These are phyloP conservation scores for Cyclura pinguis DNA, from an alignment of 2,797 vertebrate species.

Conservation along the genomic window DNA sequence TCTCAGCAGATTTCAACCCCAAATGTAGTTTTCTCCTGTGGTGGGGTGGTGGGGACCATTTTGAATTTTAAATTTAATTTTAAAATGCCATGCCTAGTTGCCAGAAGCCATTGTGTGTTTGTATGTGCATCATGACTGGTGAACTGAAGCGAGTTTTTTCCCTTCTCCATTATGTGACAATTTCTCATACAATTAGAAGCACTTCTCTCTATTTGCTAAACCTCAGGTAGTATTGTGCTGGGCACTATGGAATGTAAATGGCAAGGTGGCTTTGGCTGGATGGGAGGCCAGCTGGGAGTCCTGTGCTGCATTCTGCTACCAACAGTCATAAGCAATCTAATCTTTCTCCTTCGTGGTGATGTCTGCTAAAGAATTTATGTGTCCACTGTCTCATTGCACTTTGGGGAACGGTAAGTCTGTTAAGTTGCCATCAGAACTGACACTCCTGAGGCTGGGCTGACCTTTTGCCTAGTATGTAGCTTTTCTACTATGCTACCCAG, in stretches of 20 bases:
- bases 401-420: not conserved
- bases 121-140: not conserved
- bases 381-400: not conserved
- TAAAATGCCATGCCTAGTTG: not conserved
- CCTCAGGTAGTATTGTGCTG: not conserved
- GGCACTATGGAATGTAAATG: not conserved
- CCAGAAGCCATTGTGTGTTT: not conserved
- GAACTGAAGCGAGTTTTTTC: not conserved
- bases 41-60: not conserved
- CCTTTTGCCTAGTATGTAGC: not conserved
- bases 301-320: not conserved
- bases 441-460: not conserved
- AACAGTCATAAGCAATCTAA: not conserved
- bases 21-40: conserved; percentile 12
- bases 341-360: not conserved
- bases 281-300: not conserved
- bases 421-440: conserved; percentile 7
- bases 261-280: not conserved
- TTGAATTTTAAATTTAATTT: not conserved
- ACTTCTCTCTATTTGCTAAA: too few species aligned
- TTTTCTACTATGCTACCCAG: not conserved
- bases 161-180: not conserved
- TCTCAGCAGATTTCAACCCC: not conserved
- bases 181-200: not conserved
- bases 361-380: not conserved